phyloP scores from a whole-genome alignment of 2,888 invertebrate genomes.

The Agrenia bidenticulata region DNA sequence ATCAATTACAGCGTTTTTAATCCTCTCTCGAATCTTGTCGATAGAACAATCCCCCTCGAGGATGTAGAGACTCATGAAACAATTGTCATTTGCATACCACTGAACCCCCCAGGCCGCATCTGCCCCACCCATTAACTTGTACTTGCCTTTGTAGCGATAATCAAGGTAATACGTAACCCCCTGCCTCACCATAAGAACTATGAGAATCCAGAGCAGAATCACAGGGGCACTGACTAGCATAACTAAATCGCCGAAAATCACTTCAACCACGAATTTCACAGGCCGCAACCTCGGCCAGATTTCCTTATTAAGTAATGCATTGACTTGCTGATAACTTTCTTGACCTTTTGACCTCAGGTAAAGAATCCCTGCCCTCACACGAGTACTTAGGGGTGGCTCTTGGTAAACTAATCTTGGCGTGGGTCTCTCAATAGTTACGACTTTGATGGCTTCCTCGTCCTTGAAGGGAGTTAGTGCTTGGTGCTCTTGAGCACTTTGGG shows the following conservation, averaged over 20 bases:
- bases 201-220: not conserved
- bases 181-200: slow-evolving; percentile 4
- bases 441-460: not conserved
- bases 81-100: slow-evolving; percentile 41
- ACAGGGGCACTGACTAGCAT: slow-evolving; percentile 24
- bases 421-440: slow-evolving; percentile 5
- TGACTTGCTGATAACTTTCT: not conserved
- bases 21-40: slow-evolving; percentile 30
- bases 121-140: slow-evolving; percentile 33
- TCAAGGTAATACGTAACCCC: not conserved
- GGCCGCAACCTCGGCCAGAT: slow-evolving; percentile 28
- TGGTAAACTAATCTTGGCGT: not conserved
- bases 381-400: not conserved
- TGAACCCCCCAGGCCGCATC: slow-evolving; percentile 46
- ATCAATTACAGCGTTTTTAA: slow-evolving; percentile 28
- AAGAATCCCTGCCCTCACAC: not conserved
- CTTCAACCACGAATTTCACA: slow-evolving; percentile 28
- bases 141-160: slow-evolving; percentile 27
- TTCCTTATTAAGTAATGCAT: not conserved
- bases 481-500: no score
- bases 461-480: no score
- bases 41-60: slow-evolving; percentile 46
- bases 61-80: slow-evolving; percentile 47
- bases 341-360: not conserved
- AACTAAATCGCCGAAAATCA: slow-evolving; percentile 28